Evolutionary conservation across 2,797 vertebrate species (phyloP), one percentile per base, ranked within the genome.

Genomic region (Sitta carolinensis): DNA sequence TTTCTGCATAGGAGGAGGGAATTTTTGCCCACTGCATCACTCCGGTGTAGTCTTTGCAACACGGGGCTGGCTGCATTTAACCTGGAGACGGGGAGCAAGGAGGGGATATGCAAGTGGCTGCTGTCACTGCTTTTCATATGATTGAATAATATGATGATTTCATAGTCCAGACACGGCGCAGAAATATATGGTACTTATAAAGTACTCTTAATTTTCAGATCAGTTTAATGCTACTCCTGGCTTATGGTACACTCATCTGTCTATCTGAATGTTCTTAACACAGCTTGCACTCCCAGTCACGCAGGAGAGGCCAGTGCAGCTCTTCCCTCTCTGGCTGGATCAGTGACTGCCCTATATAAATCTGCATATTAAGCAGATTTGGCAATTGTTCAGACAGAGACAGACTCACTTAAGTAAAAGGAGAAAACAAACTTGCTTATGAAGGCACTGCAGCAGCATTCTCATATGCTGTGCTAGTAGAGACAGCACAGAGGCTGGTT

Each of bases 301-400:
- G 12, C 82, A 54, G 73, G 59, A 73, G 55, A 93, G 92, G 77
- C 91, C 59, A 15, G 66, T 64, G 79, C 67, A 59, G 76, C 21
- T 73, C 52, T 93, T 61, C 73, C 51, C 82, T 72, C 90, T 45
- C 78, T 19, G 82, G 43, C 89, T 69, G 83, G 83, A 75, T 87
- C 91, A 32, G 78, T n/a, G 54, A 20, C 89, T 96, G 96, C 82
- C 89, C 95, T 87, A 95, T 87, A 95, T 94, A 95, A 96, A 93
- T 91, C 83, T 79, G 89, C 92, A 76, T 84, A 90, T 91, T 84
- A 94, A 95, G 91, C 95, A 96, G 85, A 93, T 94, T 45, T 88
- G 94, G 82, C 94, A 90, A 74, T 75, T 84, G 76, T 89, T 91
- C 89, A 90, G 93, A n/a, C 34, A 48, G 64, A 87, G 61, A 51